These are phyloP conservation scores for Scomber colias DNA, from an alignment of 2,113 vertebrate genomes.

Conservation along the genomic window DNA sequence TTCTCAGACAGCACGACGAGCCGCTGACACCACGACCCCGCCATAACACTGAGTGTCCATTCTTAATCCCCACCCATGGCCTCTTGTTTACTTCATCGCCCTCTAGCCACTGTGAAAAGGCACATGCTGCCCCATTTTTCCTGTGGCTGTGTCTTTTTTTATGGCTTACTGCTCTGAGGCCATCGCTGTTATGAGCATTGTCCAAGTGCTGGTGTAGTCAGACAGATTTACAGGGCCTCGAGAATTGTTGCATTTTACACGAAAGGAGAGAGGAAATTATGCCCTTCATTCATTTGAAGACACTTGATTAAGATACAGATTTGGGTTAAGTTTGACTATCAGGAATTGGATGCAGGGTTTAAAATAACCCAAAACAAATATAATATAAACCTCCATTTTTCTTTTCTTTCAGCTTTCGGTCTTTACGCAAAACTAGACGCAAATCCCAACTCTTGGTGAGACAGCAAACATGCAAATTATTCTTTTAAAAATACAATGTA, in stretches of 20 bases:
- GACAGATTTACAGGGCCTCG: slow-evolving; percentile 52
- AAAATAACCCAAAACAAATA: too few species aligned
- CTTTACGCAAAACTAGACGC: background rate
- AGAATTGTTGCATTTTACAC: background rate
- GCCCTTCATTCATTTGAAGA: background rate
- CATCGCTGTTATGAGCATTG: slow-evolving; percentile 49
- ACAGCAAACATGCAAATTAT: background rate
- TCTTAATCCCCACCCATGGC: slow-evolving; percentile 68
- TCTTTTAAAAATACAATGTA: background rate
- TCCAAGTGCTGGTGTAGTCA: slow-evolving; percentile 40
- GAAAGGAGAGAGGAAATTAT: background rate
- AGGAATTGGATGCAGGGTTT: too few species aligned
- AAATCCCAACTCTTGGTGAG: background rate
- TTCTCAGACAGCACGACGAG: slow-evolving; percentile 66
- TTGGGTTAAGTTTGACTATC: background rate
- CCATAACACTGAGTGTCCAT: slow-evolving; percentile 51
- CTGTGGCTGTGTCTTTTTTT: slow-evolving; percentile 46
- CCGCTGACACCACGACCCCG: slow-evolving; percentile 53
- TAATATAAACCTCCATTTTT: background rate
- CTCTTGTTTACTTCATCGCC: slow-evolving; percentile 70
- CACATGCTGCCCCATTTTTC: slow-evolving; percentile 61
- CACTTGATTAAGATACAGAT: background rate
- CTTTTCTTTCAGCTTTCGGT: background rate
- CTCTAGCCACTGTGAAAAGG: slow-evolving; percentile 63
- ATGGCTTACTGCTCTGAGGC: slow-evolving; percentile 54